Conservation (phyloP, 2,888 invertebrate species). For the Phalera bucephala region DNA sequence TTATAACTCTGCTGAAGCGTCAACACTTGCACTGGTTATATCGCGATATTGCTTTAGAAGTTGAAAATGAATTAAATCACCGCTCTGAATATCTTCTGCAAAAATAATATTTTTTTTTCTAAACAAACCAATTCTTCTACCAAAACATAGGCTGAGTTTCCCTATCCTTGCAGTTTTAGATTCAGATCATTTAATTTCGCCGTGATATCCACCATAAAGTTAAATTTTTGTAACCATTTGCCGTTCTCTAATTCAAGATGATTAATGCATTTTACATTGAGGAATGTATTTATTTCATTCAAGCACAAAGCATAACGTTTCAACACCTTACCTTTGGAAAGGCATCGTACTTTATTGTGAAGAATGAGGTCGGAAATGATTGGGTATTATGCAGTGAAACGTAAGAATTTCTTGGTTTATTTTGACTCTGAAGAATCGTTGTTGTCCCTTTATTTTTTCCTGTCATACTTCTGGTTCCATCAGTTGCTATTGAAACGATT, state of each 20-base stretch:
- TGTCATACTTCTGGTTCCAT: slow-evolving; percentile 7
- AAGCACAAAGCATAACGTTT: slow-evolving; percentile 10
- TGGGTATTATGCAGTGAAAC: slow-evolving; percentile 5
- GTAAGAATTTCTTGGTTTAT: slow-evolving; percentile 16
- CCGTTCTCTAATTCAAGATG: slow-evolving; percentile 19
- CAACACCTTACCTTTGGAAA: slow-evolving; percentile 12
- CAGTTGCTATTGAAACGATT: slow-evolving; percentile 10
- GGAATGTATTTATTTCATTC: slow-evolving; percentile 10
- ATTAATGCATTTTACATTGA: slow-evolving; percentile 15
- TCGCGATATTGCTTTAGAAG: slow-evolving; percentile 8
- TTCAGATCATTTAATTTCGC: slow-evolving; percentile 27
- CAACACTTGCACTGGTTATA: background rate
- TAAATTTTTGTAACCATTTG: slow-evolving; percentile 20
- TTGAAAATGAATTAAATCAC: slow-evolving; percentile 13
- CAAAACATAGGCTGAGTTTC: slow-evolving; percentile 15
- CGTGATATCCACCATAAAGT: slow-evolving; percentile 8
- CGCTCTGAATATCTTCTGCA: slow-evolving; percentile 10
- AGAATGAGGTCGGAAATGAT: slow-evolving; percentile 16
- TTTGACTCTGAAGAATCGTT: slow-evolving; percentile 6
- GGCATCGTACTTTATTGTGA: slow-evolving; percentile 11
- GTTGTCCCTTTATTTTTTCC: slow-evolving; percentile 4
- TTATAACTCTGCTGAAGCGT: too few relatives aligned
- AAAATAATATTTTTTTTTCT: slow-evolving; percentile 10
- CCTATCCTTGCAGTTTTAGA: slow-evolving; percentile 33
- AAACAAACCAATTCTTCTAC: slow-evolving; percentile 12